Percentiles rank a stretch among this genome's conserved stretches.
Evolutionary conservation across 2,113 vertebrate genomes (phyloP).

Genomic region (Hyperoodon ampullatus): DNA sequence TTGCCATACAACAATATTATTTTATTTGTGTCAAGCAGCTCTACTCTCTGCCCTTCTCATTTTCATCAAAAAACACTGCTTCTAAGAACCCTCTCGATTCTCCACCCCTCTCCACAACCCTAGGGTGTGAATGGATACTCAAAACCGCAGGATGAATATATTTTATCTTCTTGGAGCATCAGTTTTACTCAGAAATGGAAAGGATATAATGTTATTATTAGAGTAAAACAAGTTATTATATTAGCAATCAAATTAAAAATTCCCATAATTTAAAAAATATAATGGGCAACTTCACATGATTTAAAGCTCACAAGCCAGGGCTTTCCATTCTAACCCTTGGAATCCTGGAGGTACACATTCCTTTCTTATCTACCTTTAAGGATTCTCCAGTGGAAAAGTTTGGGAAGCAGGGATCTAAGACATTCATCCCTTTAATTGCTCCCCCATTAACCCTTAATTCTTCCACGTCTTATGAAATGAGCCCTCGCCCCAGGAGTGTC

Average conservation of each 20-base stretch:
- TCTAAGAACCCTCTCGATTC: not conserved
- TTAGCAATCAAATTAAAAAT: not conserved
- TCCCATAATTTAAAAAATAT: slow-evolving; percentile 22
- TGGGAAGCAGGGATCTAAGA: not conserved
- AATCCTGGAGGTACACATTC: not conserved
- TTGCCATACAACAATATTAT: not conserved
- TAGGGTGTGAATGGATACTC: not conserved
- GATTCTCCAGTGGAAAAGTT: not conserved
- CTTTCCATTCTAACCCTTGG: not conserved
- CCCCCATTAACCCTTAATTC: not conserved
- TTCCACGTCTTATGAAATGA: not conserved
- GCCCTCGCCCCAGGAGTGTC: not conserved
- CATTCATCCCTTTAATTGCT: not conserved
- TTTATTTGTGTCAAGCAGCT: not conserved
- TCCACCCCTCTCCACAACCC: no score
- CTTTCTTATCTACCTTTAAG: not conserved
- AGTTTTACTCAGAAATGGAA: not conserved
- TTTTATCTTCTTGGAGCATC: not conserved
- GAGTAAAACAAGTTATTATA: not conserved
- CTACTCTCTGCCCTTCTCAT: not conserved
- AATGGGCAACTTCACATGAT: not conserved
- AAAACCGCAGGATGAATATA: not conserved
- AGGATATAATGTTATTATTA: not conserved
- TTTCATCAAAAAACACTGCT: slow-evolving; percentile 22
- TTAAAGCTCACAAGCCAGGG: not conserved